phyloP scores from a whole-genome alignment of 2,888 invertebrate genomes.

The Epistrophe grossulariae region DNA sequence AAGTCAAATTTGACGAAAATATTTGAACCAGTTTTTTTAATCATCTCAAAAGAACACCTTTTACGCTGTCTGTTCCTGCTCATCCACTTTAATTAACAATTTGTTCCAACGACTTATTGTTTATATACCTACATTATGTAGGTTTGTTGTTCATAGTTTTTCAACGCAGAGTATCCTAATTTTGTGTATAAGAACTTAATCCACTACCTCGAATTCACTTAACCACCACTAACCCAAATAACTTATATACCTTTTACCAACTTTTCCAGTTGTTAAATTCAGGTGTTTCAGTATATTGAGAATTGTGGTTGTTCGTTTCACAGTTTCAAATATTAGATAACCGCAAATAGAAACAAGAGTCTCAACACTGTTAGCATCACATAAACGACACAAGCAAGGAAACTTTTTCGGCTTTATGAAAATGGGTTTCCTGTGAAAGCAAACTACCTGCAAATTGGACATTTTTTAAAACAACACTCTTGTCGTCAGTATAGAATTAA shows the following conservation, averaged over 20 bases:
- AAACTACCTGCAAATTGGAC: constrained; percentile 23
- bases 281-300: neutral
- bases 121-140: no score
- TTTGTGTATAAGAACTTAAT: neutral
- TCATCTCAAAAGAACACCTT: no score
- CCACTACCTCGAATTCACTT: neutral
- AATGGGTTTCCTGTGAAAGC: constrained; percentile 3
- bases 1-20: no score
- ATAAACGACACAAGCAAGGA: neutral
- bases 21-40: no score
- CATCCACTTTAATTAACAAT: no score
- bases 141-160: no score
- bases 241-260: neutral
- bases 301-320: neutral
- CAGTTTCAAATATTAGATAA: constrained; percentile 14
- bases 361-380: neutral
- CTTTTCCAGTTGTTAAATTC: constrained; percentile 18
- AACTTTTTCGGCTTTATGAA: constrained; percentile 12
- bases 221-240: neutral
- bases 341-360: constrained; percentile 20
- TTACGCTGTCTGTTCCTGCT: no score
- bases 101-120: no score
- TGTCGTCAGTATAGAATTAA: neutral
- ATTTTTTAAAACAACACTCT: constrained; percentile 17
- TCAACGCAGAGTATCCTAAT: neutral